Evolutionary conservation across 2,113 vertebrate genomes (phyloP).

Genomic region (Pachypanchax playfairii): DNA sequence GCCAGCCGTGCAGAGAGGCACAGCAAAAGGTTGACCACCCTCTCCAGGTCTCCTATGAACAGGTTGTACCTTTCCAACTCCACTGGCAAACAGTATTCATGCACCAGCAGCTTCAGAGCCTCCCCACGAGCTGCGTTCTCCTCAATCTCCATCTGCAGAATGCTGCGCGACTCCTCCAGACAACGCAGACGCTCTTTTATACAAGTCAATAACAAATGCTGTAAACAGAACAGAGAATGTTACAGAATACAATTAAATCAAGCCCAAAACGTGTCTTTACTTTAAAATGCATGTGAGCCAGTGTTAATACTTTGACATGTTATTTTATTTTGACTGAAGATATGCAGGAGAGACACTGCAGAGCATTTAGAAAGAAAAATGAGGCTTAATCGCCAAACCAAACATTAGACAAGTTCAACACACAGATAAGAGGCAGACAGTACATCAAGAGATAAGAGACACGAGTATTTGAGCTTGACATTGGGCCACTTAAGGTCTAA

Average conservation of each 20-base stretch:
- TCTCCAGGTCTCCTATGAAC: conserved; percentile 92
- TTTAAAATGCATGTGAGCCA: neutral
- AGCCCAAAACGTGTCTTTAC: neutral
- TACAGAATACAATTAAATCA: neutral
- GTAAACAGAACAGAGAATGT: conserved; percentile 56
- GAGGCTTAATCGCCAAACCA: conserved; percentile 25
- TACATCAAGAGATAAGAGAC: conserved; percentile 53
- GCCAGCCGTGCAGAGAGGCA: conserved; percentile 90
- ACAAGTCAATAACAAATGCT: conserved; percentile 72
- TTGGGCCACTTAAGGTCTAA: conserved; percentile 37
- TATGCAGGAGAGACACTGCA: conserved; percentile 6
- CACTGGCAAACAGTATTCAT: conserved; percentile 77
- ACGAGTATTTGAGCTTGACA: conserved; percentile 23
- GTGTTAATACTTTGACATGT: neutral
- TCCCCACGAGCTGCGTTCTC: conserved; percentile 60
- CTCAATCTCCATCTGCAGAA: conserved; percentile 67
- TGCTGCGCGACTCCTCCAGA: conserved; percentile 70
- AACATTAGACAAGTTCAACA: conserved; percentile 47
- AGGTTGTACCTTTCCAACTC: conserved; percentile 87
- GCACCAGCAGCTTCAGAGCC: conserved; percentile 75
- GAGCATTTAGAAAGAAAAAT: conserved; percentile 3
- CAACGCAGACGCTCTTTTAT: conserved; percentile 75
- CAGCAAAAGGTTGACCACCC: conserved; percentile 90
- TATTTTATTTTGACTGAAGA: neutral
- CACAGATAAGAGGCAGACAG: conserved; percentile 59